These are phyloP conservation scores for Hylia prasina DNA, from an alignment of 2,113 vertebrate species.

Conservation along the genomic window DNA sequence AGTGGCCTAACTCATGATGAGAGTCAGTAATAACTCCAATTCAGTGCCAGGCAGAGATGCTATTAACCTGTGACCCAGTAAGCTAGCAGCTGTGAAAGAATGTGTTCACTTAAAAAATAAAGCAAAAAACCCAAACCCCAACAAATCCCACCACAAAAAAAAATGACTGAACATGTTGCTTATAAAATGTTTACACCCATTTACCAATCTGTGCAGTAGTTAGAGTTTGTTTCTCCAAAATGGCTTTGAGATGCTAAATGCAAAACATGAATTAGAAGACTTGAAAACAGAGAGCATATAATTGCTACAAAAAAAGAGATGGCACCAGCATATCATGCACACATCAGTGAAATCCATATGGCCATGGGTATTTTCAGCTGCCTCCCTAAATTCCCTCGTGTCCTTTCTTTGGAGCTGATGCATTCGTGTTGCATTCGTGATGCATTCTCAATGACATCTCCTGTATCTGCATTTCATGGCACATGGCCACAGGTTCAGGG, in stretches of 20 bases:
- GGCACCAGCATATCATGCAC: neutral
- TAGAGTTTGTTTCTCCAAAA: slow-evolving; percentile 58
- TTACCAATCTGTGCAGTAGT: slow-evolving; percentile 56
- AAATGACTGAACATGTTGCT: neutral
- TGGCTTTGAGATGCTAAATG: slow-evolving; percentile 40
- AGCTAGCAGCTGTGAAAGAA: slow-evolving; percentile 50
- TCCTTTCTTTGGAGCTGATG: neutral
- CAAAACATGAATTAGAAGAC: slow-evolving; percentile 58
- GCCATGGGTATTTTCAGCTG: neutral
- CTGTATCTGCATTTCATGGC: neutral
- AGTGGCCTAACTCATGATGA: neutral
- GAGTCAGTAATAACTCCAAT: slow-evolving; percentile 17
- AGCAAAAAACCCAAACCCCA: neutral
- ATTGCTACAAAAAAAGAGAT: neutral
- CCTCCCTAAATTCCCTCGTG: neutral
- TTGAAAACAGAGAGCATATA: slow-evolving; percentile 41
- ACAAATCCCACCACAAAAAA: neutral
- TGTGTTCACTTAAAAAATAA: slow-evolving; percentile 23
- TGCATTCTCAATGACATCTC: neutral
- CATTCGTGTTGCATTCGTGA: too few relatives aligned
- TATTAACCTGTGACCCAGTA: slow-evolving; percentile 44
- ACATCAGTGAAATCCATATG: neutral
- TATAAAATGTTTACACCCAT: slow-evolving; percentile 60
- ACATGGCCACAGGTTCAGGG: too few relatives aligned
- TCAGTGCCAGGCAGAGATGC: slow-evolving; percentile 29